Conservation (phyloP, 2,113 vertebrate species). For the Indicator indicator region DNA sequence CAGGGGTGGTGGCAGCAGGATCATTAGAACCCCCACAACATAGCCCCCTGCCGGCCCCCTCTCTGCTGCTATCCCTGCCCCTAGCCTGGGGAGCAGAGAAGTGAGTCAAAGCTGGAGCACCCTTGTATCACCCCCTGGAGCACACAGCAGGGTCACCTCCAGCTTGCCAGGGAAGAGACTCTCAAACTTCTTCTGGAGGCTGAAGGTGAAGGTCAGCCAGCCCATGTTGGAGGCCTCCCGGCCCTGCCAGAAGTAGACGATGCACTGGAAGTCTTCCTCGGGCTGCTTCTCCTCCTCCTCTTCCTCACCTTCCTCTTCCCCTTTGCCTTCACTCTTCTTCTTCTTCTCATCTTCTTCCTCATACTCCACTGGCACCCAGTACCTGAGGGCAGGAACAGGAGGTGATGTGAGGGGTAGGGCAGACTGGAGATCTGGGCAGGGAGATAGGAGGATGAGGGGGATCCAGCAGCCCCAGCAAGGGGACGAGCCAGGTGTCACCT, state of each 20-base stretch:
- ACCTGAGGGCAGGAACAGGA: slow-evolving; percentile 73
- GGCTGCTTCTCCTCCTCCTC: slow-evolving; percentile 90
- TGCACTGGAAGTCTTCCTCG: slow-evolving; percentile 97
- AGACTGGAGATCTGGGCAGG: not conserved
- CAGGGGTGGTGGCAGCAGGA: not conserved
- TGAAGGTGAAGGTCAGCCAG: slow-evolving; percentile 99
- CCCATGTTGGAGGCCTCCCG: slow-evolving; percentile 98
- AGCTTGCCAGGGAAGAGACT: slow-evolving; percentile 96
- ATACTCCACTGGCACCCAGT: slow-evolving; percentile 95
- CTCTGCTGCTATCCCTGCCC: not conserved
- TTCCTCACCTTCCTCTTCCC: slow-evolving; percentile 62
- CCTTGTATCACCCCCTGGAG: not conserved
- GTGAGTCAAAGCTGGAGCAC: not conserved
- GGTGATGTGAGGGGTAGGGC: not conserved
- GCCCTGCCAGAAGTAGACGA: slow-evolving; percentile 99
- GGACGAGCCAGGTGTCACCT: slow-evolving; percentile 70
- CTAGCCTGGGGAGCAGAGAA: not conserved
- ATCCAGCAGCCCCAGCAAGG: not conserved
- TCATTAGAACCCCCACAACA: not conserved
- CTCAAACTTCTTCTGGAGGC: slow-evolving; percentile 98
- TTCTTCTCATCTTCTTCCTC: slow-evolving; percentile 82
- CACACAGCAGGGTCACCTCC: slow-evolving; percentile 73
- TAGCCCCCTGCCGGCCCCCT: not conserved
- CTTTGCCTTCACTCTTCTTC: slow-evolving; percentile 42
- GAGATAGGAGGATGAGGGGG: accelerated